phyloP scores from a whole-genome alignment of 2,888 invertebrate genomes.

The Arenicola marina region DNA sequence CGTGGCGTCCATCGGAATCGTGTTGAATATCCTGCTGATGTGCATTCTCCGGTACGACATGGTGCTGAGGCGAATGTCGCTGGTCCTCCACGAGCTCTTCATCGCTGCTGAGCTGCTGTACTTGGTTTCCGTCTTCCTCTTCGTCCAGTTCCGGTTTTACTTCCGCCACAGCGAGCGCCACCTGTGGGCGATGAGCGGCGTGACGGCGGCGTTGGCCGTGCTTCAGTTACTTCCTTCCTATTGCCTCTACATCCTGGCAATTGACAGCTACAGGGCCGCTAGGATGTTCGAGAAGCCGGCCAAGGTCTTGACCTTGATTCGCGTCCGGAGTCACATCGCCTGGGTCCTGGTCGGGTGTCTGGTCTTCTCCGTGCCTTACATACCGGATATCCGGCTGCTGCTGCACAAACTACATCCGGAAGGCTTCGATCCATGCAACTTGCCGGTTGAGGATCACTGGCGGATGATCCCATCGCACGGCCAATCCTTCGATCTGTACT shows the following conservation, averaged over 20 bases:
- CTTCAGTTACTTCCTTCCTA: constrained; percentile 22
- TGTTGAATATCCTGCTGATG: constrained; percentile 12
- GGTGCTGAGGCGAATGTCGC: constrained; percentile 6
- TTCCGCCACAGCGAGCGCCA: background rate
- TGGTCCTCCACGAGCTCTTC: constrained; percentile 9
- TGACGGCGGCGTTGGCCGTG: constrained; percentile 3
- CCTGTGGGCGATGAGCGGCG: constrained; percentile 6
- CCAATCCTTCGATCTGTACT: constrained; percentile 16
- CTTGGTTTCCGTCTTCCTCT: constrained; percentile 8
- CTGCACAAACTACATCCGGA: background rate
- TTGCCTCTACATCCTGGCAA: constrained; percentile 23
- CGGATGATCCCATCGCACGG: constrained; percentile 13
- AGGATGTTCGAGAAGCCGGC: constrained; percentile 7
- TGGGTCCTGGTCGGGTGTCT: constrained; percentile 4
- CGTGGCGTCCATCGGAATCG: constrained; percentile 15
- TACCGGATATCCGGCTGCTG: constrained; percentile 17
- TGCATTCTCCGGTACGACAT: constrained; percentile 4
- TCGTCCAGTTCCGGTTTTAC: constrained; percentile 6
- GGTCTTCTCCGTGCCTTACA: constrained; percentile 16
- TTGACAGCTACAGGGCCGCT: constrained; percentile 10
- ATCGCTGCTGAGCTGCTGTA: constrained; percentile 7
- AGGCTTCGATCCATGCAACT: background rate
- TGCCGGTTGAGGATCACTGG: constrained; percentile 31
- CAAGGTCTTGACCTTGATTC: constrained; percentile 4
- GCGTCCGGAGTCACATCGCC: background rate